Conservation (phyloP, 2,888 invertebrate species). For the Caenorhabditis angaria region DNA sequence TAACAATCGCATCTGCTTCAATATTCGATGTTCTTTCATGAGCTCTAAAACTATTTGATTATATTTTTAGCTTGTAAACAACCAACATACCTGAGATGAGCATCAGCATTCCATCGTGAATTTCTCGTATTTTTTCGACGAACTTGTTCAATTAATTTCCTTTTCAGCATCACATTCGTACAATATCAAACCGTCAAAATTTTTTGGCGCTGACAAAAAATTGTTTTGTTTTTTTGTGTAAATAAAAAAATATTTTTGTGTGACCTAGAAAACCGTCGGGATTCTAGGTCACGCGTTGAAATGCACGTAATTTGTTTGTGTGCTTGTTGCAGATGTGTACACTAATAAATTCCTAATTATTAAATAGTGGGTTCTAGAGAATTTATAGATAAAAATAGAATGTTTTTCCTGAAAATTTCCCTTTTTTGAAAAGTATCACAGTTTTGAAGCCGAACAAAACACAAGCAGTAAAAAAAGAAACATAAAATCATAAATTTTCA, state of each 20-base stretch:
- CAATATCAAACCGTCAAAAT: constrained; percentile 13
- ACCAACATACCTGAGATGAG: constrained; percentile 49
- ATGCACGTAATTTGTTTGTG: not conserved
- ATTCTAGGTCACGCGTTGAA: not conserved
- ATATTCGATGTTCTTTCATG: constrained; percentile 62
- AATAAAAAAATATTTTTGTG: constrained; percentile 7
- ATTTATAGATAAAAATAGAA: no score
- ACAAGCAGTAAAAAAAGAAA: no score
- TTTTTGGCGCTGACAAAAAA: constrained; percentile 1
- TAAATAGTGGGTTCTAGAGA: no score
- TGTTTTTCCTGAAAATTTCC: no score
- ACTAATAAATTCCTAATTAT: no score
- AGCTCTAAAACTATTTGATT: constrained; percentile 48
- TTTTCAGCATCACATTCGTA: constrained; percentile 46
- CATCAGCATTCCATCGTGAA: constrained; percentile 58
- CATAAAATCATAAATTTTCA: not conserved
- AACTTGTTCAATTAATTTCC: constrained; percentile 30
- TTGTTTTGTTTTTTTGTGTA: constrained; percentile 11
- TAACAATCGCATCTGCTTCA: constrained; percentile 62
- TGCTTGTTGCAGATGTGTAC: no score
- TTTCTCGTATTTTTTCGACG: constrained; percentile 38
- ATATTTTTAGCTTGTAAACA: not conserved
- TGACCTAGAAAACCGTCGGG: not conserved
- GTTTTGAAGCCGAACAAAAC: no score
- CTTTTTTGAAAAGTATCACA: no score